Percentiles rank a stretch among this genome's conserved stretches.
Conservation (phyloP, 35 echinoderm and acorn worm species). For the Diadema setosum region DNA sequence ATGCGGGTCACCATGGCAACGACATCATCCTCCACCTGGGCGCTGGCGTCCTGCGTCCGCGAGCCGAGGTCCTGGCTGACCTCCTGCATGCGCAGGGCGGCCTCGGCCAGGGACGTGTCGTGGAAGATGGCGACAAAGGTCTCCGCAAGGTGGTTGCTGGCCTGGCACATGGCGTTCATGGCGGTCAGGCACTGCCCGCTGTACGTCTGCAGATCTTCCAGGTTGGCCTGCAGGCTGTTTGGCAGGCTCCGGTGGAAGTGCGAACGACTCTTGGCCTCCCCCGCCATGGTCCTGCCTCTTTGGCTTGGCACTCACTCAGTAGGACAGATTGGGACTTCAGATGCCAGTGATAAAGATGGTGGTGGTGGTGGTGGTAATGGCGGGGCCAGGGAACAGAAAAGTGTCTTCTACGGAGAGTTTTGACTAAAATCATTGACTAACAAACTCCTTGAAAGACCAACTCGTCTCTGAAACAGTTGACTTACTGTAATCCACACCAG, state of each 20-base stretch:
- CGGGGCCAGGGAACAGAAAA: too few species aligned
- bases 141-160: slow-evolving; percentile 53
- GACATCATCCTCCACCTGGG: slow-evolving; percentile 49
- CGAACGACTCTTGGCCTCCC: slow-evolving; percentile 26
- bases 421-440: too few species aligned
- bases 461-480: too few species aligned
- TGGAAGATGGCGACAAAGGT: slow-evolving; percentile 51
- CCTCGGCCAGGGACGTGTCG: slow-evolving; percentile 64
- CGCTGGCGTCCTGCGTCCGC: slow-evolving; percentile 45
- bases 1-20: slow-evolving; percentile 41
- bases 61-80: slow-evolving; percentile 53
- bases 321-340: too few species aligned
- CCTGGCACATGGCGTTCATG: slow-evolving; percentile 55
- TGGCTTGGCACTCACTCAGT: too few species aligned
- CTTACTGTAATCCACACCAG: too few species aligned
- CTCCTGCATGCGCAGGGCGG: slow-evolving; percentile 45
- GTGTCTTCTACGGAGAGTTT: too few species aligned
- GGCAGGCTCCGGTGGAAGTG: slow-evolving; percentile 68
- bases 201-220: slow-evolving; percentile 58
- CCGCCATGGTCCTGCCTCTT: not conserved
- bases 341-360: too few species aligned
- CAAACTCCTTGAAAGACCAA: too few species aligned
- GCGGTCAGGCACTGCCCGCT: slow-evolving; percentile 48
- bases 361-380: too few species aligned
- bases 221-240: slow-evolving; percentile 49